Base-by-base conservation (phyloP, 2,888 invertebrate genomes). In the Lepidocyrtinus sp. region DNA sequence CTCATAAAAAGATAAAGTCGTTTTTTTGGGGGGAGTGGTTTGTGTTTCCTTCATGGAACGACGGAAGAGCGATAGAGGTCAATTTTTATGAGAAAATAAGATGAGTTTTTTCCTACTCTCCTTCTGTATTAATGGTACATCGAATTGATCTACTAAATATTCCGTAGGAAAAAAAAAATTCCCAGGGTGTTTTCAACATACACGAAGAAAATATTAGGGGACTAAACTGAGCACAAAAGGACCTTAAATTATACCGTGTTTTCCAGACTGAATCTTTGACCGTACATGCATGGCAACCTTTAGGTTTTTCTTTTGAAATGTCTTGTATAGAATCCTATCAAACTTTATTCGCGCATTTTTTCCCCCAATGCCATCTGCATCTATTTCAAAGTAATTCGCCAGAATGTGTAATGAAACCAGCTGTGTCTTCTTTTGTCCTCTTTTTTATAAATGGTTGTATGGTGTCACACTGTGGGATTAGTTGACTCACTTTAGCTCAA, bases 1-100 rank as follows among this genome's bases (percentile, higher is more conserved):
- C 65, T 76, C 76, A 59, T 45, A 67, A 36, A 77, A 77, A n/a
- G 2, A 50, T 50, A 50, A 50, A 50, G 61, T 71, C 71, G 70
- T 68, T 75, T 19, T 50, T 50, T 12, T 50, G 15, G n/a, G 36
- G 36, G 17, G 22, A 26, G 63, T 15, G 27, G 25, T 21, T 45
- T 70, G 61, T 50, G 46, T 50, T 71, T 70, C 27, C 27, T 36
- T 25, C 22, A 67, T 45, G 22, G 15, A 50, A 68, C 46, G 68
- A 46, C 19, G 50, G 25, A 50, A 50, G 3, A 24, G 25, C 15
- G 68, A 68, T 46, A 68, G 50, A 50, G 59, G 36, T 67, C 67
- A 55, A 61, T 70, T 70, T 70, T 70, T 70, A 70, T 70, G 70
- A 17, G 59, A 70, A 59, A 26, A 55, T 55, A 26, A 70, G 61